These are phyloP conservation scores for Hystrix cristata DNA, from an alignment of 2,113 vertebrate genomes.

Conservation along the genomic window DNA sequence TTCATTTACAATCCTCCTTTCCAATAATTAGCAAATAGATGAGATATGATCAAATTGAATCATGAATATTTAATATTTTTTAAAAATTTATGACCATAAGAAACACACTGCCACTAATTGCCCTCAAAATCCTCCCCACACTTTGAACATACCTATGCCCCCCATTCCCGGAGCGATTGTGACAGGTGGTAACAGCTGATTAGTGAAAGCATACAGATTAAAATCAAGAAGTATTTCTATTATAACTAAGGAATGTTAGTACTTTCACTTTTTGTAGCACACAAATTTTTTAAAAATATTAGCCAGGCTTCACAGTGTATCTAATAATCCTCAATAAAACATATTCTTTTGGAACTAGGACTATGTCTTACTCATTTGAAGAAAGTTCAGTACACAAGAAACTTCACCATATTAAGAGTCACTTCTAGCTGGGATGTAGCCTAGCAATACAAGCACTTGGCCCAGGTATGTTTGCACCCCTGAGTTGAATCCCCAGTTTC, in stretches of 20 bases:
- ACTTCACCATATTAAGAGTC: neutral
- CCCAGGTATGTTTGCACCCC: neutral
- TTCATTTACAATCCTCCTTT: slow-evolving; percentile 63
- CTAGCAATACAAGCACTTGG: neutral
- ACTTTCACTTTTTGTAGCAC: neutral
- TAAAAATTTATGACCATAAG: neutral
- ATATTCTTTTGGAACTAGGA: neutral
- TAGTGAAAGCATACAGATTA: neutral
- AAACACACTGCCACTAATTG: neutral
- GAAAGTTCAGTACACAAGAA: neutral
- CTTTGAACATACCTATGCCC: neutral
- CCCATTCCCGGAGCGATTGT: neutral
- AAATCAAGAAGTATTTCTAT: slow-evolving; percentile 19
- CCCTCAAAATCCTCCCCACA: neutral
- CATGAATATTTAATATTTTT: neutral
- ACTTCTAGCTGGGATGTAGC: neutral
- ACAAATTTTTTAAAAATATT: neutral
- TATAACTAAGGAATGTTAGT: neutral
- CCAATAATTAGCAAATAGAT: slow-evolving; percentile 6
- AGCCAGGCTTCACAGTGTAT: neutral
- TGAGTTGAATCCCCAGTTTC: neutral
- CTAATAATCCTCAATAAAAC: neutral
- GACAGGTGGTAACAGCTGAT: neutral
- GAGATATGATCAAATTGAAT: neutral
- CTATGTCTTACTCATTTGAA: neutral